Evolutionary conservation across 1,140 invertebrate species (phyloP).

Genomic region (Brachionus sp.): DNA sequence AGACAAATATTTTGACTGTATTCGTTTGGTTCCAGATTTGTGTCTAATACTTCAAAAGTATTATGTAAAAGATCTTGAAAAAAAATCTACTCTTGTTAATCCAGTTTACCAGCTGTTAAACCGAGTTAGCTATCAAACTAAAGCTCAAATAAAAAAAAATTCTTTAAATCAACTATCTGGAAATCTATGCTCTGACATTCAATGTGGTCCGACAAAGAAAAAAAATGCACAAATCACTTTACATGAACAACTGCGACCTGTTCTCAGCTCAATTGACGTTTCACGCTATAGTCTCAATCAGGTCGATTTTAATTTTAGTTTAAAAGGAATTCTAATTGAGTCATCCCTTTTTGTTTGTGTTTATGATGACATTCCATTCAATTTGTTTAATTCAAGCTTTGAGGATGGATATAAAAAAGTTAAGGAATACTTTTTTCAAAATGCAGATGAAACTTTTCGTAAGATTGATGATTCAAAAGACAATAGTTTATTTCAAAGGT

Average conservation of each 20-base stretch:
- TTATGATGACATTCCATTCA: constrained; percentile 37
- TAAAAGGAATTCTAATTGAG: constrained; percentile 20
- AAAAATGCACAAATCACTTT: neutral
- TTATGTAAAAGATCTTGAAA: neutral
- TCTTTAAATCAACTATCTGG: neutral
- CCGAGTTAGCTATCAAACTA: neutral
- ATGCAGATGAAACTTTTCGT: neutral
- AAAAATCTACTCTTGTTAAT: neutral
- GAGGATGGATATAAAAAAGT: neutral
- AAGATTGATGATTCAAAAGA: constrained; percentile 6
- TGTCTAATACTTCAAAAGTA: neutral
- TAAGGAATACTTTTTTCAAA: neutral
- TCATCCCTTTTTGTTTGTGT: constrained; percentile 20
- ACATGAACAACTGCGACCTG: constrained; percentile 28
- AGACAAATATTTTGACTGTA: neutral
- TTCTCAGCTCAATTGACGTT: neutral
- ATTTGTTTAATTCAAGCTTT: neutral
- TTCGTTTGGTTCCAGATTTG: constrained; percentile 28
- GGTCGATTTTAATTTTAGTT: constrained; percentile 33
- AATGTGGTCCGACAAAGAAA: neutral
- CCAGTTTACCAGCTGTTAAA: neutral
- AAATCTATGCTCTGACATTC: neutral
- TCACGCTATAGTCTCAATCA: neutral
- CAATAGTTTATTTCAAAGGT: constrained; percentile 1
- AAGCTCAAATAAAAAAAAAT: neutral